These are phyloP conservation scores for Notamacropus eugenii DNA, from an alignment of 2,797 vertebrate genomes.

Conservation along the genomic window DNA sequence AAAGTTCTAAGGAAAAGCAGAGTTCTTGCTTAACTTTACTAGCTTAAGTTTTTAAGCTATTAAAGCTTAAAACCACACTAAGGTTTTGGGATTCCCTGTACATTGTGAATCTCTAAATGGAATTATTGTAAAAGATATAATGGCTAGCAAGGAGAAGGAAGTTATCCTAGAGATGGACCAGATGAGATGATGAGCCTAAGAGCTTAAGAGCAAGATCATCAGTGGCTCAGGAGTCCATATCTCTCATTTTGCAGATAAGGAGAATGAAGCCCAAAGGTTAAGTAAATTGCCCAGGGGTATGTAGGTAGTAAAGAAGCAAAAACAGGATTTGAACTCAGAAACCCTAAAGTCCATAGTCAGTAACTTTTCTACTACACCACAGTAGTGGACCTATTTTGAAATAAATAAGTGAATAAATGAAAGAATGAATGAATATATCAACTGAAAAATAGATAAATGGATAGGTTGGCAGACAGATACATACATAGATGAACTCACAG, in stretches of 20 bases:
- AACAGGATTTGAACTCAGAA: neutral
- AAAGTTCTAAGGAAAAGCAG: neutral
- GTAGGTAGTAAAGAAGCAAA: neutral
- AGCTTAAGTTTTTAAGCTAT: neutral
- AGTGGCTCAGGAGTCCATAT: neutral
- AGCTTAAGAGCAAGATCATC: neutral
- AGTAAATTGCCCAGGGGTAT: neutral
- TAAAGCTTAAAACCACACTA: neutral
- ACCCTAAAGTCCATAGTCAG: neutral
- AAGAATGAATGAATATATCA: neutral
- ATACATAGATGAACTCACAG: neutral
- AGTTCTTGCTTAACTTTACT: neutral
- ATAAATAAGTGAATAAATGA: neutral
- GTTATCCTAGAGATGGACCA: neutral
- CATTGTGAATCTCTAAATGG: neutral
- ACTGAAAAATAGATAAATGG: too few relatives aligned
- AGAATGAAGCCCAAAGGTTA: neutral
- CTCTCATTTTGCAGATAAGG: neutral
- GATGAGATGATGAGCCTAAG: neutral
- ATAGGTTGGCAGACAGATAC: neutral
- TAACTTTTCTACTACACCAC: neutral
- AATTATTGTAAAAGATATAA: neutral
- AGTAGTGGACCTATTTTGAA: neutral
- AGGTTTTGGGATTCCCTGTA: neutral
- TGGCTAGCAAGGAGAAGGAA: neutral